Conservation (phyloP, 2,888 invertebrate genomes). For the Lordiphosa andalusiaca region DNA sequence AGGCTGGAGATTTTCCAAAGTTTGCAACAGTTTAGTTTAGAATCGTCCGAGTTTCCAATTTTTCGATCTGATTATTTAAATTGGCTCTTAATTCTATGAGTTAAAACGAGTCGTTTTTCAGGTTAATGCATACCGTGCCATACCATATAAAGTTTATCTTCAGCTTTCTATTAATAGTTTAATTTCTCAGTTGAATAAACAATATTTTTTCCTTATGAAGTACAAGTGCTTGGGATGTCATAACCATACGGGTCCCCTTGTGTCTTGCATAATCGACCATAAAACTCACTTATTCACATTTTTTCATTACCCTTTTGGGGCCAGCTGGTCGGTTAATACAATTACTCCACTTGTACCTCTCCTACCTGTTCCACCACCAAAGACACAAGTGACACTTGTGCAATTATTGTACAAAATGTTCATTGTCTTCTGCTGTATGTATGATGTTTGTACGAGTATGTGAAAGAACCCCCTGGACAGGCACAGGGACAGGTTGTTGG, state of each 20-base stretch:
- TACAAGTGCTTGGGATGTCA: constrained; percentile 14
- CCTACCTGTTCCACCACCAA: constrained; percentile 29
- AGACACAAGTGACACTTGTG: constrained; percentile 61
- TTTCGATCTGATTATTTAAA: no score
- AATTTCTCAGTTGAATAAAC: neutral
- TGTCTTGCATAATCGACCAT: constrained; percentile 28
- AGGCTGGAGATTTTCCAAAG: no score
- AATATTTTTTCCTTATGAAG: neutral
- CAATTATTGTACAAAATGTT: constrained; percentile 51
- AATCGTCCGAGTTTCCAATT: no score
- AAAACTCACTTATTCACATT: constrained; percentile 22
- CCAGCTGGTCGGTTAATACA: constrained; percentile 22
- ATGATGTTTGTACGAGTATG: constrained; percentile 6
- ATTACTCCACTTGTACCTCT: constrained; percentile 8
- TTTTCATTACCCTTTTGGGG: constrained; percentile 12
- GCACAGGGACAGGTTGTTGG: constrained; percentile 7
- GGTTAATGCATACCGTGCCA: no score
- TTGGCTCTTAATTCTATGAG: no score
- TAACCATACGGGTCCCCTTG: constrained; percentile 19
- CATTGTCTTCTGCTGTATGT: constrained; percentile 25
- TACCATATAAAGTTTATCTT: no score
- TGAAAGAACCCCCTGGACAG: constrained; percentile 5
- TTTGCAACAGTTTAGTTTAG: no score
- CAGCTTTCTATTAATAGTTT: no score
- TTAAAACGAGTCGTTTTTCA: no score